Conservation (phyloP, 2,888 invertebrate genomes). For the Cephus runcator region DNA sequence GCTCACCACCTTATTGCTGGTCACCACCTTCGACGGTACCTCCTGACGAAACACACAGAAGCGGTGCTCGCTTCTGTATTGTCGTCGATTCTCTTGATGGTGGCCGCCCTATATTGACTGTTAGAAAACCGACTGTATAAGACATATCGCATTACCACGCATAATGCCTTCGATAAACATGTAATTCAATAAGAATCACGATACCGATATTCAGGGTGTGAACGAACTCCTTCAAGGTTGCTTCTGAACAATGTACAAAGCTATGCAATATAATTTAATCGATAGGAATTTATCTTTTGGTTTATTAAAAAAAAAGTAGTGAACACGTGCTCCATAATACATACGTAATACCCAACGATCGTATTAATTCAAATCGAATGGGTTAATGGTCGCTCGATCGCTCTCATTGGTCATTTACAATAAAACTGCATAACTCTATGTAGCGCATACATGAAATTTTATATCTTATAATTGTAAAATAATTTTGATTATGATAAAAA, state of each 20-base stretch:
- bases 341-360: not conserved
- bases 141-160: not conserved
- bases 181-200: slow-evolving; percentile 6
- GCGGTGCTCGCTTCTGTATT: slow-evolving; percentile 14
- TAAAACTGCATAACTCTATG: not conserved
- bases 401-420: not conserved
- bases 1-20: slow-evolving; percentile 3
- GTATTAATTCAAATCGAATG: not conserved
- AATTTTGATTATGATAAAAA: too few species aligned
- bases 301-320: not conserved
- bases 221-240: not conserved
- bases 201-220: not conserved
- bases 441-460: not conserved
- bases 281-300: not conserved
- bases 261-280: not conserved
- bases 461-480: too few species aligned
- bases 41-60: slow-evolving; percentile 8
- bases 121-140: not conserved
- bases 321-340: not conserved
- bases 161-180: slow-evolving; percentile 9
- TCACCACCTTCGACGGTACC: not conserved
- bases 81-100: slow-evolving; percentile 1
- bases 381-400: not conserved
- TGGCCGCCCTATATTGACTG: not conserved
- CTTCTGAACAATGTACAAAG: not conserved